Evolutionary conservation across 1,140 invertebrate genomes (phyloP).

Genomic region (Penaeus vannamei): DNA sequence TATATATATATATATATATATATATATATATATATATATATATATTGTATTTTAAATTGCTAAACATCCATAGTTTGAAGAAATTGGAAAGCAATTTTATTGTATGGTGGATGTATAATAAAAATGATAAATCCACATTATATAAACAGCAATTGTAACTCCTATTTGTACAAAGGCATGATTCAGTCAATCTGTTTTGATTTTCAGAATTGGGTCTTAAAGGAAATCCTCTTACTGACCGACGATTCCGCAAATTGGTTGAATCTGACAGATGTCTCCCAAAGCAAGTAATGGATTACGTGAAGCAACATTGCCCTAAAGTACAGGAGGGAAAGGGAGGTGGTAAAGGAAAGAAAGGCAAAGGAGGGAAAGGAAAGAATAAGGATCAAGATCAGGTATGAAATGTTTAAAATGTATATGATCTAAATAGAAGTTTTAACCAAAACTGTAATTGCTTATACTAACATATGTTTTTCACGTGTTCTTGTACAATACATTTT

Average conservation of each 20-base stretch:
- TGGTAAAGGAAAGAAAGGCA: slow-evolving; percentile 50
- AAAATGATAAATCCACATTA: too few relatives aligned
- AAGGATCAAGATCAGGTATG: slow-evolving; percentile 56
- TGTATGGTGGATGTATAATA: too few relatives aligned
- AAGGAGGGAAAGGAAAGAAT: slow-evolving; percentile 45
- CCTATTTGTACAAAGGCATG: too few relatives aligned
- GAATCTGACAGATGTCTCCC: slow-evolving; percentile 76
- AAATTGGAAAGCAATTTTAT: too few relatives aligned
- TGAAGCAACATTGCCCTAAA: slow-evolving; percentile 75
- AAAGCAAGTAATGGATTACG: slow-evolving; percentile 81
- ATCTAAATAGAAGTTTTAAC: background rate
- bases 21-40: too few relatives aligned
- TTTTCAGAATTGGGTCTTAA: slow-evolving; percentile 75
- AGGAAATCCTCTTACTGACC: slow-evolving; percentile 82
- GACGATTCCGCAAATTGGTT: slow-evolving; percentile 81
- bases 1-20: too few relatives aligned
- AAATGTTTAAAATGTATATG: background rate
- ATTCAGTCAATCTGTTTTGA: background rate
- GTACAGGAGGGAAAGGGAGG: background rate
- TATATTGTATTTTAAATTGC: too few relatives aligned
- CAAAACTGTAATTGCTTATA: too few relatives aligned
- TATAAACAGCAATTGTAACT: too few relatives aligned
- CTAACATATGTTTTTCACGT: too few relatives aligned
- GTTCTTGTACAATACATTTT: too few relatives aligned
- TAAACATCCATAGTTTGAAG: too few relatives aligned